Evolutionary conservation across 2,797 vertebrate genomes (phyloP), one percentile per base, ranked within the genome.

Genomic region (Microctenopoma lineatum): DNA sequence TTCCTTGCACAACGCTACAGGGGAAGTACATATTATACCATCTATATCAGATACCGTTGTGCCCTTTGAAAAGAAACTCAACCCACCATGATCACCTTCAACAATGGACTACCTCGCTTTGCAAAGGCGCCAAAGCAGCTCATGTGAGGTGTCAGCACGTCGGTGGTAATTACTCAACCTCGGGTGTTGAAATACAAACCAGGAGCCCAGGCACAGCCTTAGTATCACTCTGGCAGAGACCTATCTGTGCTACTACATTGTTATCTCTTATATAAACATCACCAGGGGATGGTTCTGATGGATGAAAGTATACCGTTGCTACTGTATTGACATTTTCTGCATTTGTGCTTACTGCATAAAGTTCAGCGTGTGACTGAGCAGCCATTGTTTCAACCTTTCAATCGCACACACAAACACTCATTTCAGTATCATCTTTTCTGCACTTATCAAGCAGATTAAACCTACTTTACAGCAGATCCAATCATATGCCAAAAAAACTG

Each of bases 291-390:
- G 9, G 7, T 4, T 62, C 4, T 21, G 44, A 42, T 36, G 10
- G 47, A 41, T 21, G 2, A 47, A 69, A 36, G 57, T 42, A 57
- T 34, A 56, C 54, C 26, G 70, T 73, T 57, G 8, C 44, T 12
- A 18, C 46, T 65, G 59, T 54, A 38, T 21, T 38, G 29, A 54
- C 65, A 26, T 80, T 72, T 47, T 66, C 79, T 18, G 52, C 60
- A 87, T 86, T 80, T 75, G 75, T 85, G 15, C 16, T 74, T 75
- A 62, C 26, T 75, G 63, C 69, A 39, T 66, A 65, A 77, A 81
- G 66, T 59, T 70, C 55, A 60, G 16, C 72, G 16, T 73, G 67
- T 10, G 54, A 85, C 79, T 84, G 69, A 82, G 67, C 32, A 12
- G 5, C 32, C 64, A 74, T 79, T 89, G 66, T 87, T 73, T 61